A percentile compares a stretch with the other conserved stretches of the same genome.
These are phyloP conservation scores for Coenobita brevimanus DNA, from an alignment of 1,140 invertebrate species.

Conservation along the genomic window DNA sequence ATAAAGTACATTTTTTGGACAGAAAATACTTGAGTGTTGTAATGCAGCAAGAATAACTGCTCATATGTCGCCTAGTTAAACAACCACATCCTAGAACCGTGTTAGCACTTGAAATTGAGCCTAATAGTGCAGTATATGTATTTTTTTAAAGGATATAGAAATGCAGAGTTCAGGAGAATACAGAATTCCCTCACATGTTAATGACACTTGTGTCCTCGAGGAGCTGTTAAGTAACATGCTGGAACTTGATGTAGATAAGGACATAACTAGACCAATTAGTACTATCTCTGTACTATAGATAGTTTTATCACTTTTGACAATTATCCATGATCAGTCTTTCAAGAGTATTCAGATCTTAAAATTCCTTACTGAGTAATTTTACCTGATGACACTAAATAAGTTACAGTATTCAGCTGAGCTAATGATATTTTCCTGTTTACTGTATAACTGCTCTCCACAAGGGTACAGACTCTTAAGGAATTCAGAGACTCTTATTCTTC, in stretches of 20 bases:
- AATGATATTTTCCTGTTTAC: constrained; percentile 14
- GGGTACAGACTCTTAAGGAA: constrained; percentile 3
- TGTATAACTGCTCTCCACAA: constrained; percentile 23
- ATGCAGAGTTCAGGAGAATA: not conserved
- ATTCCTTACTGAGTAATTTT: not conserved
- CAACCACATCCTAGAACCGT: not conserved
- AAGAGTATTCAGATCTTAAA: not conserved
- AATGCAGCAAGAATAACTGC: not conserved
- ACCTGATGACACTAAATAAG: constrained; percentile 18
- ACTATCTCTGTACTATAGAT: not conserved
- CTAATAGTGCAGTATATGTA: not conserved
- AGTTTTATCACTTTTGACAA: not conserved
- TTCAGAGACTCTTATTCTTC: not conserved
- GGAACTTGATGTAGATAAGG: not conserved
- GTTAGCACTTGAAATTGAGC: not conserved
- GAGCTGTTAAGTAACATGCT: not conserved
- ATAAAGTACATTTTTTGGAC: not conserved
- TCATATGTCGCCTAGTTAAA: not conserved
- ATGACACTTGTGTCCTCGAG: not conserved
- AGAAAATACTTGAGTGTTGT: not conserved
- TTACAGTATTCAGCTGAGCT: constrained; percentile 18
- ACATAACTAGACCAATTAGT: not conserved
- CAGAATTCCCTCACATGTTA: not conserved
- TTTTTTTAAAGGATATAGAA: constrained; percentile 20
- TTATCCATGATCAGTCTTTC: not conserved